Conservation (phyloP, 2,888 invertebrate species). For the Lochmaea crataegi region DNA sequence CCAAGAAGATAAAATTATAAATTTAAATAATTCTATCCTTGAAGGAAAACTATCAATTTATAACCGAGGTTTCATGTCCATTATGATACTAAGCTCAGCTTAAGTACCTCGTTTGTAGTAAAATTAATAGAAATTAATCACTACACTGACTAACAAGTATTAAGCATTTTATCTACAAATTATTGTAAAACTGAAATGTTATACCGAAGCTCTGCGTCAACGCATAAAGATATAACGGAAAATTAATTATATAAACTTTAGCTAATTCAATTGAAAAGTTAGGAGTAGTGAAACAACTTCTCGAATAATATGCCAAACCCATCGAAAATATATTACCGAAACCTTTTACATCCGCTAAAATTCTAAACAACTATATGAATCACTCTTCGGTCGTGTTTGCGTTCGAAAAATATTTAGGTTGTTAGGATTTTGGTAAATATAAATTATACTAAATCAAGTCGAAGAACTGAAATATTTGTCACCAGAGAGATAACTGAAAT, state of each 20-base stretch:
- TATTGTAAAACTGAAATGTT: not conserved
- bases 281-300: not conserved
- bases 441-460: slow-evolving; percentile 36
- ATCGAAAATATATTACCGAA: slow-evolving; percentile 1
- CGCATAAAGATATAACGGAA: not conserved
- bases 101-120: no score
- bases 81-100: not conserved
- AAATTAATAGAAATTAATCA: not conserved
- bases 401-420: slow-evolving; percentile 36
- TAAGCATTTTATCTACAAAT: not conserved
- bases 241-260: slow-evolving; percentile 4
- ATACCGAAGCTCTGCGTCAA: not conserved
- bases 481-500: slow-evolving; percentile 33
- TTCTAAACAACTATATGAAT: slow-evolving; percentile 33
- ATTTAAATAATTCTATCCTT: not conserved
- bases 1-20: not conserved
- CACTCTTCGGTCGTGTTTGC: slow-evolving; percentile 17
- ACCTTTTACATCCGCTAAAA: slow-evolving; percentile 30
- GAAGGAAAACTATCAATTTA: not conserved
- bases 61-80: not conserved
- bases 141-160: not conserved
- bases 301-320: not conserved
- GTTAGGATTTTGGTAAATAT: slow-evolving; percentile 25
- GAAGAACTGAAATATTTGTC: slow-evolving; percentile 33
- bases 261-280: slow-evolving; percentile 3